These are phyloP conservation scores for Drosophila ohnishii DNA, from an alignment of 1,140 invertebrate species.

Conservation along the genomic window DNA sequence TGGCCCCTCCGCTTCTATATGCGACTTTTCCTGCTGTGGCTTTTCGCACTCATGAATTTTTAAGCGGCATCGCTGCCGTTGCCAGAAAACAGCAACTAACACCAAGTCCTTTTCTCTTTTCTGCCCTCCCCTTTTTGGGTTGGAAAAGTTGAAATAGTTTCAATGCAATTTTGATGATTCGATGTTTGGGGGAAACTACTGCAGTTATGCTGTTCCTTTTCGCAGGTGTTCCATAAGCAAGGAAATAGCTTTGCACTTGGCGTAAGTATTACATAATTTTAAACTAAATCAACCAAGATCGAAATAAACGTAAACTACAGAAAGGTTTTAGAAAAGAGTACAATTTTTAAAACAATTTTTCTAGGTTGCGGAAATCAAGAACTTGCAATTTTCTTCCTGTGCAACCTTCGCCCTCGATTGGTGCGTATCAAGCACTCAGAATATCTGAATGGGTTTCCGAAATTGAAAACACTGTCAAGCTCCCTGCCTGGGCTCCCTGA, in stretches of 20 bases:
- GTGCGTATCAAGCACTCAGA: slow-evolving; percentile 15
- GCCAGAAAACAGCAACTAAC: slow-evolving; percentile 53
- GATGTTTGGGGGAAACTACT: slow-evolving; percentile 37
- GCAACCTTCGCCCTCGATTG: background rate
- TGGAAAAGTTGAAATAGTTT: slow-evolving; percentile 55
- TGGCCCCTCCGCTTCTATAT: slow-evolving; percentile 13
- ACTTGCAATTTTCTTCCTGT: background rate
- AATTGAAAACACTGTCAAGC: slow-evolving; percentile 32
- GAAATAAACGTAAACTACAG: background rate
- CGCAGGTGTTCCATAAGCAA: slow-evolving; percentile 31
- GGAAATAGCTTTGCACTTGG: slow-evolving; percentile 14
- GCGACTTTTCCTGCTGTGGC: slow-evolving; percentile 54
- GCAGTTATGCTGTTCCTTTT: slow-evolving; percentile 8
- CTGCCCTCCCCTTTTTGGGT: background rate
- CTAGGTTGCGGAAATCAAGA: too few species aligned
- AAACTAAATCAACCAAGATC: background rate
- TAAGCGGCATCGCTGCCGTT: slow-evolving; percentile 58
- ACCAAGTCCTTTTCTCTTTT: slow-evolving; percentile 27
- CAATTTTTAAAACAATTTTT: background rate
- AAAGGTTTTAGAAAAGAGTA: background rate
- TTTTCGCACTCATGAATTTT: slow-evolving; percentile 65
- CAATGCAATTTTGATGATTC: slow-evolving; percentile 63
- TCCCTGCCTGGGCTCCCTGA: slow-evolving; percentile 7
- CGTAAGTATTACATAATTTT: background rate
- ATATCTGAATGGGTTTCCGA: slow-evolving; percentile 26